phyloP scores from a whole-genome alignment of 2,797 vertebrate species.

The Neosalanx taihuensis region DNA sequence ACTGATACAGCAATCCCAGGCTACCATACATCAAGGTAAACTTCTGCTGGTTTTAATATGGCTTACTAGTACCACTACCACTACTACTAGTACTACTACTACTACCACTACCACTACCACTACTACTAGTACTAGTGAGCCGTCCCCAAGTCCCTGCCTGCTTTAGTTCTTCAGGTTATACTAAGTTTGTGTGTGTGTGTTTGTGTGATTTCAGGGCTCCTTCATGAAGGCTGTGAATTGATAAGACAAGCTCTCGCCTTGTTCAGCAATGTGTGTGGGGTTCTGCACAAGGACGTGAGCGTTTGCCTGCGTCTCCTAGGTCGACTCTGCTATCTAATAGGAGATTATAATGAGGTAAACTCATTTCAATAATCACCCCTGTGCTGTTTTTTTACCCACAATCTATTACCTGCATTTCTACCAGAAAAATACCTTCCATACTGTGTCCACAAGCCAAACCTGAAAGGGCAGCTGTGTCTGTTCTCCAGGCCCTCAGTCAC shows the following conservation, averaged over 20 bases:
- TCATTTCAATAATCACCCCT: conserved; percentile 5
- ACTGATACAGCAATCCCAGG: background rate
- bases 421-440: no score
- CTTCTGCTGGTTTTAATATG: no score
- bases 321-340: conserved; percentile 98
- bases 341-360: conserved; percentile 94
- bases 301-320: conserved; percentile 94
- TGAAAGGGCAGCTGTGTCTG: no score
- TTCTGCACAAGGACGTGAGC: conserved; percentile 98
- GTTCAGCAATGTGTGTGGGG: conserved; percentile 98
- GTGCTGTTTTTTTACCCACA: background rate
- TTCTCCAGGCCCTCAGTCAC: conserved; percentile 89
- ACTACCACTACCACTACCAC: no score
- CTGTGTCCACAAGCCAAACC: no score
- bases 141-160: no score
- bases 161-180: conserved; percentile 71
- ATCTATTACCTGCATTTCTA: no score
- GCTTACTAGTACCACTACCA: no score
- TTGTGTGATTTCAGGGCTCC: conserved; percentile 49
- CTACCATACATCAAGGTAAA: no score
- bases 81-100: no score
- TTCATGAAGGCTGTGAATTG: conserved; percentile 97
- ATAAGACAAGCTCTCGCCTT: conserved; percentile 97
- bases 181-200: no score
- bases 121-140: no score